These are phyloP conservation scores for fruit fly (Drosophila melanogaster) DNA, from an alignment of 1,140 invertebrate species.

Conservation along the genomic window Release_6_plus_ISO1_MT NT_033779.5:20815501-20816000, in stretches of 20 bases:
- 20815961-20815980: neutral
- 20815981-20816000: neutral
- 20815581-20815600: slow-evolving; percentile 25
- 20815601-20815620: slow-evolving; percentile 36
- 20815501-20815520: slow-evolving; percentile 43
- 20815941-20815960: too few species aligned
- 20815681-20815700: slow-evolving; percentile 27
- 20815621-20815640: slow-evolving; percentile 55
- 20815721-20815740: slow-evolving; percentile 19
- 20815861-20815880: neutral
- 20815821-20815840: neutral
- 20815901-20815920: slow-evolving; percentile 6
- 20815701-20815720: slow-evolving; percentile 38
- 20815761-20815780: slow-evolving; percentile 22
- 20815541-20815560: slow-evolving; percentile 4
- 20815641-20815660: slow-evolving; percentile 12
- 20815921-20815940: neutral
- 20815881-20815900: slow-evolving; percentile 18
- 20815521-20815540: slow-evolving; percentile 47
- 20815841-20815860: neutral
- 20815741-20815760: slow-evolving; percentile 28
- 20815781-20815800: slow-evolving; percentile 6
- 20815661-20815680: slow-evolving; percentile 24
- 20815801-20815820: neutral
- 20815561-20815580: slow-evolving; percentile 46